Percentiles rank a stretch among this genome's conserved stretches.
These are phyloP conservation scores for Pseudomugil gertrudae DNA, from an alignment of 2,797 vertebrate species.

Conservation along the genomic window DNA sequence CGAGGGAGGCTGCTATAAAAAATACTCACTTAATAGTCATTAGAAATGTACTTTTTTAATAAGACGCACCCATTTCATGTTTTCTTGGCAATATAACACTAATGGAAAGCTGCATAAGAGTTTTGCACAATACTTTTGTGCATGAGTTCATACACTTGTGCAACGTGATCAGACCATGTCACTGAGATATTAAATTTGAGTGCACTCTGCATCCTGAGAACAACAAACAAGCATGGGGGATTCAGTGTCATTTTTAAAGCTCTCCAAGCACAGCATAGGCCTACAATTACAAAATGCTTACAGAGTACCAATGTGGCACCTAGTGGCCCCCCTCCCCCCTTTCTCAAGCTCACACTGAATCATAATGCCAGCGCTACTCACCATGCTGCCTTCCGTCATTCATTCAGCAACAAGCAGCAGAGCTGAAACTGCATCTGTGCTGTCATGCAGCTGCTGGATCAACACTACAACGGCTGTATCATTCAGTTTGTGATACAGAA, in stretches of 20 bases:
- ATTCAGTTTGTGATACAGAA: neutral
- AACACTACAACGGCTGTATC: neutral
- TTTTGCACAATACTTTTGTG: no score
- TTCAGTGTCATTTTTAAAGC: neutral
- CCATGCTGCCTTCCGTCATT: conserved; percentile 21
- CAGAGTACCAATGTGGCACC: neutral
- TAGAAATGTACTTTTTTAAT: no score
- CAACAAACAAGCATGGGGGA: neutral
- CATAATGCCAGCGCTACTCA: conserved; percentile 29
- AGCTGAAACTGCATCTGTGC: conserved; percentile 25
- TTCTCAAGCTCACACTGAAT: conserved; percentile 20
- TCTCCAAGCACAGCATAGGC: neutral
- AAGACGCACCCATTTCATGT: no score
- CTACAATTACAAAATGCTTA: neutral
- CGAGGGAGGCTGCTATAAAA: no score
- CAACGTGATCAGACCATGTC: no score
- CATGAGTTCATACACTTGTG: no score
- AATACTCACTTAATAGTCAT: no score
- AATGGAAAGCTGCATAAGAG: no score
- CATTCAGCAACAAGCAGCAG: conserved; percentile 30
- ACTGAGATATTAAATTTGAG: neutral
- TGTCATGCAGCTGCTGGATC: conserved; percentile 10
- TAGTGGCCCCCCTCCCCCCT: neutral
- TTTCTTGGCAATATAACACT: no score
- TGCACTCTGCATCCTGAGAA: conserved; percentile 8